Evolutionary conservation across 2,888 invertebrate species (phyloP).

Genomic region (Thelaira solivaga): DNA sequence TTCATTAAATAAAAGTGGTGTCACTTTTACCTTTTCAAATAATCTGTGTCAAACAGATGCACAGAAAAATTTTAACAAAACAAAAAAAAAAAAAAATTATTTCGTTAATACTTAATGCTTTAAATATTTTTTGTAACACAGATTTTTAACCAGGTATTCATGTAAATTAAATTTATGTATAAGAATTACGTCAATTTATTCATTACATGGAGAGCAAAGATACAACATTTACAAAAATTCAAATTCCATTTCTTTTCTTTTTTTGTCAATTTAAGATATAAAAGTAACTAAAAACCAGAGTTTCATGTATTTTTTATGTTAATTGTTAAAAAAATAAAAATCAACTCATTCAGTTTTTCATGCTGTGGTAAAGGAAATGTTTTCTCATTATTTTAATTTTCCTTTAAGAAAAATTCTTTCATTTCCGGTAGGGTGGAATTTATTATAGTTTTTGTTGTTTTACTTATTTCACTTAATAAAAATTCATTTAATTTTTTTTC

Average conservation of each 20-base stretch:
- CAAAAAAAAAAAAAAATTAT: conserved; percentile 28
- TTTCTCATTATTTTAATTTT: conserved; percentile 16
- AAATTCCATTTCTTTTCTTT: conserved; percentile 41
- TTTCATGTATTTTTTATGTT: conserved; percentile 27
- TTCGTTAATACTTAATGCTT: conserved; percentile 18
- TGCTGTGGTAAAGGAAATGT: conserved; percentile 18
- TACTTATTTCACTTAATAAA: background rate
- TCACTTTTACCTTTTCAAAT: background rate
- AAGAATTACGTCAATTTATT: conserved; percentile 16
- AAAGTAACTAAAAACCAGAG: background rate
- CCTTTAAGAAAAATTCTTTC: conserved; percentile 28
- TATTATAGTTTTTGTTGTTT: background rate
- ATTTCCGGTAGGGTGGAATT: conserved; percentile 40
- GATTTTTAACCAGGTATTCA: background rate
- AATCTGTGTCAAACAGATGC: conserved; percentile 55
- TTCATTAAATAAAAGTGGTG: conserved; percentile 1
- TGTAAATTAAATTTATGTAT: too few species aligned
- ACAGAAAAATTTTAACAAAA: background rate
- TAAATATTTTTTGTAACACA: background rate
- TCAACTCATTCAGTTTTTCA: conserved; percentile 11
- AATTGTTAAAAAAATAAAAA: conserved; percentile 23
- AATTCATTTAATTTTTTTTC: background rate
- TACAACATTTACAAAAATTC: conserved; percentile 27
- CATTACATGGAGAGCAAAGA: background rate
- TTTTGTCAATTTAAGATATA: conserved; percentile 6